These are phyloP conservation scores for Anabacerthia variegaticeps DNA, from an alignment of 2,797 vertebrate genomes.

Conservation along the genomic window DNA sequence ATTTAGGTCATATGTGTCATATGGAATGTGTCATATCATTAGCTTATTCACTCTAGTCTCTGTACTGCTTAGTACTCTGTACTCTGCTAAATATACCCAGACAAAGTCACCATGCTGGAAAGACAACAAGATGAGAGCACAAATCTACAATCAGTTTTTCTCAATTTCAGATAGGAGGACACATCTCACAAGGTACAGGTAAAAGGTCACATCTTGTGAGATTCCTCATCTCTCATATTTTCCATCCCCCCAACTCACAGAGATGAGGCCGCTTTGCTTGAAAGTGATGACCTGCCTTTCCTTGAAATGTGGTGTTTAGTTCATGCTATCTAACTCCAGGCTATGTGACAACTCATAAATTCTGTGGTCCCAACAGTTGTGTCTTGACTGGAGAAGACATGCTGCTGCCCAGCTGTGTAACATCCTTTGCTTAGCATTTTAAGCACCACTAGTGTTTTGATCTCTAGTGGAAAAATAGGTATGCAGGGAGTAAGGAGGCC, in stretches of 20 bases:
- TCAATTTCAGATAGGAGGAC: not conserved
- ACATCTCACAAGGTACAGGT: not conserved
- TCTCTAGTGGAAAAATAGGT: not conserved
- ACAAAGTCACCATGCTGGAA: not conserved
- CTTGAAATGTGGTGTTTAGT: not conserved
- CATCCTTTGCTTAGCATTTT: not conserved
- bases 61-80: not conserved
- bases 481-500: not conserved
- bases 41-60: not conserved
- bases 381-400: not conserved
- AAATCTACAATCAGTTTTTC: not conserved
- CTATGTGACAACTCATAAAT: not conserved
- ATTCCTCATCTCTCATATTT: not conserved
- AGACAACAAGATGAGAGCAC: not conserved
- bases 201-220: not conserved
- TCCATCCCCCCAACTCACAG: not conserved
- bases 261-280: not conserved
- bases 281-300: not conserved
- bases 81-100: not conserved
- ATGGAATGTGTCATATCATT: constrained; percentile 1
- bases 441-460: not conserved
- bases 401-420: not conserved
- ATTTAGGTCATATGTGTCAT: not conserved
- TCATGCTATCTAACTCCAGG: not conserved
- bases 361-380: not conserved